Conservation (phyloP, 2,888 invertebrate species). For the Pollenia griseotomentosa region DNA sequence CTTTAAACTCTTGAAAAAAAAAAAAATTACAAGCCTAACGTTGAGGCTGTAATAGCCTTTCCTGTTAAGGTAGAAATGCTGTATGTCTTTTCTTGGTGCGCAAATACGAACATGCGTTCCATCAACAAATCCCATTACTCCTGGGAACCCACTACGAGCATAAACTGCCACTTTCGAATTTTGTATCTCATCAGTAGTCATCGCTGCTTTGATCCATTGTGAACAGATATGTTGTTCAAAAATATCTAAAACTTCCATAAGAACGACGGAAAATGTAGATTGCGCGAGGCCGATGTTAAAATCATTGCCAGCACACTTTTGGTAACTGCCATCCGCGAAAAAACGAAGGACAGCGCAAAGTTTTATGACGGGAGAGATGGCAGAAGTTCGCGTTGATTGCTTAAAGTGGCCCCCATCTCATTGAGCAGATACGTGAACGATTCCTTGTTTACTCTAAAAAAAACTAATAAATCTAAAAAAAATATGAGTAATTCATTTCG, state of each 20-base stretch:
- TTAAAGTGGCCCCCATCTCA: too few species aligned
- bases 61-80: neutral
- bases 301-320: slow-evolving; percentile 1
- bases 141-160: slow-evolving; percentile 12
- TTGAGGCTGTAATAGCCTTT: neutral
- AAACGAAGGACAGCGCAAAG: neutral
- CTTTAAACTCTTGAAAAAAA: neutral
- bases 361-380: neutral
- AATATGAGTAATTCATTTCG: too few species aligned
- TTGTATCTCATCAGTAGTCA: neutral
- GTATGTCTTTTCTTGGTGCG: too few species aligned
- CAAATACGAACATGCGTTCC: slow-evolving; percentile 1
- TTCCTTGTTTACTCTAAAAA: too few species aligned
- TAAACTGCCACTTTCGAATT: neutral
- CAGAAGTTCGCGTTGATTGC: neutral
- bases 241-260: neutral
- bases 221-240: neutral
- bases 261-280: neutral
- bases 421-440: too few species aligned
- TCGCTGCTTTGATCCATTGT: neutral
- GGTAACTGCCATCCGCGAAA: slow-evolving; percentile 5
- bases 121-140: neutral
- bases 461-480: too few species aligned
- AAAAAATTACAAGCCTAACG: neutral
- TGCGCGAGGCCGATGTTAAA: neutral